Base-by-base conservation (phyloP, 1,140 invertebrate genomes). In the Leucophenga varia region DNA sequence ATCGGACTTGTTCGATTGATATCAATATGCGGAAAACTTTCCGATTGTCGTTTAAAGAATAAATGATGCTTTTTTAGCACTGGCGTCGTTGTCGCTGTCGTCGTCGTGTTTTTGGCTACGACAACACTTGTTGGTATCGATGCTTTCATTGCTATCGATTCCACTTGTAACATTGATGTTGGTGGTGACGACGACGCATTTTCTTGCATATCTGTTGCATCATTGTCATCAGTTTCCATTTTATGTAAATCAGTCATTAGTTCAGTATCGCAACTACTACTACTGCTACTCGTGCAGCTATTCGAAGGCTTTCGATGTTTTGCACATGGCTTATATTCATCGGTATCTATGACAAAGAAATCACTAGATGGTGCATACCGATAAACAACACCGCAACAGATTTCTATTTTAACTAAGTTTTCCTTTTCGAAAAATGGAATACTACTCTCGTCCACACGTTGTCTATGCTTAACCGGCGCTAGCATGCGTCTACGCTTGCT, bases 61-160 rank as follows among this genome's bases (percentile, higher is more conserved):
- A 74, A 55, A 55, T 72, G 72, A 55, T 74, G 72, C 41, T 74
- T 74, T 46, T 74, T 74, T 8, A 74, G 43, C 3, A 59, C 71
- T 35, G 60, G 59, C 21, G 63, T 72, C n/a, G n/a, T n/a, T n/a
- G n/a, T n/a, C n/a, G n/a, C n/a, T n/a, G n/a, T n/a, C n/a, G n/a
- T n/a, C n/a, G n/a, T n/a, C n/a, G n/a, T n/a, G n/a, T n/a, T n/a
- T n/a, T n/a, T n/a, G n/a, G n/a, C n/a, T n/a, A n/a, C n/a, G n/a
- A n/a, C n/a, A n/a, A n/a, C n/a, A n/a, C n/a, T n/a, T n/a, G n/a
- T n/a, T n/a, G 38, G 3, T 45, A 46, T n/a, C 10, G 18, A 9
- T n/a, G n/a, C n/a, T n/a, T n/a, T n/a, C n/a, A n/a, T n/a, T n/a
- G n/a, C n/a, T n/a, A n/a, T n/a, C n/a, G n/a, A n/a, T n/a, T n/a